Conservation (phyloP, 2,888 invertebrate genomes). For the Drosophila fulvimacula region DNA sequence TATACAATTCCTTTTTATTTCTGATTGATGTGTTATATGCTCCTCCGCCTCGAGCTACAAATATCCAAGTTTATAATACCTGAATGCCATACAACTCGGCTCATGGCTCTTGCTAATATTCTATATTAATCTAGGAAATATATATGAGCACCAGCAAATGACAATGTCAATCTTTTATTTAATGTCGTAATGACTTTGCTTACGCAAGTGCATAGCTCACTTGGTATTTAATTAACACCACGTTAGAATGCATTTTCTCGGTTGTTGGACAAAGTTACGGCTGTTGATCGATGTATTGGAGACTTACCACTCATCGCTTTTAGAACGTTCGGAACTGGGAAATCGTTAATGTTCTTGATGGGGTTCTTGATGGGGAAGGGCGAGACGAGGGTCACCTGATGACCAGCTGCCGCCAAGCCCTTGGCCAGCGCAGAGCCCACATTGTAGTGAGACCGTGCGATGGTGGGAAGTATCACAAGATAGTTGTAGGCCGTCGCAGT, state of each 20-base stretch:
- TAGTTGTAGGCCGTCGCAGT: conserved; percentile 66
- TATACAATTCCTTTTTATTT: background rate
- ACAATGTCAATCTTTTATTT: background rate
- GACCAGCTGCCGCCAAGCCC: conserved; percentile 82
- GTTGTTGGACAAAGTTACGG: background rate
- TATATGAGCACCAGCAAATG: background rate
- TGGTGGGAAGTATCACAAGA: conserved; percentile 67
- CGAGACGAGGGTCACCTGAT: conserved; percentile 83
- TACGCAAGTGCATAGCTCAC: background rate
- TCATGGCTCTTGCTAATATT: too few species aligned
- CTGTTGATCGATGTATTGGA: background rate
- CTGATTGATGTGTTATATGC: background rate
- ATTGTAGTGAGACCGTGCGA: conserved; percentile 78
- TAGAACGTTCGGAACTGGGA: conserved; percentile 39
- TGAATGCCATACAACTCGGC: background rate
- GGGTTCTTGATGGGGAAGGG: conserved; percentile 77
- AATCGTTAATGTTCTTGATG: conserved; percentile 76
- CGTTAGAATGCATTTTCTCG: background rate
- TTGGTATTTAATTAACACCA: background rate
- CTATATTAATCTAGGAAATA: background rate
- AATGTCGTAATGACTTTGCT: background rate
- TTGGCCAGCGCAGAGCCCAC: conserved; percentile 82
- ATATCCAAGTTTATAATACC: background rate
- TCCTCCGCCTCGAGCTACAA: background rate
- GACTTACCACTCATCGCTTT: conserved; percentile 57